Base-by-base conservation (phyloP, 1,140 invertebrate species). In the Drosophila tristis region DNA sequence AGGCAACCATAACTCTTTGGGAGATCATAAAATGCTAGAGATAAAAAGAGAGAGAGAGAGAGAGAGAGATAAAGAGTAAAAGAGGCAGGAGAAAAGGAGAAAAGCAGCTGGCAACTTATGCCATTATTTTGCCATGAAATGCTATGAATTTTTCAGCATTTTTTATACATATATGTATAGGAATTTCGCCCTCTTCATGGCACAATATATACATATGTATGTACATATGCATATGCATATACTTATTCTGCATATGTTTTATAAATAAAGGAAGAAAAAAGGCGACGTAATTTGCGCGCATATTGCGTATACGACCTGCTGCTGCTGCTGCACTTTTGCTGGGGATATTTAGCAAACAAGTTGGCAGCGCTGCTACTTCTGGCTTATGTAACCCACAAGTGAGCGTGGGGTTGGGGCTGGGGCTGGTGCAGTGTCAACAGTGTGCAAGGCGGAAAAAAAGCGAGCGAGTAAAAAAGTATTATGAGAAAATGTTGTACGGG, bases 271-370 rank as follows among this genome's bases (percentile, higher is more conserved):
- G 5, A 39, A 57, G 16, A 68, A 78, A 87, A 59, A 49, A 66
- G 82, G 78, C 75, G 82, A 87, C 70, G 84, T 87, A 86, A 86
- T 82, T 85, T 87, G 79, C 81, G 79, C 81, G 73, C 82, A 85
- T 85, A 87, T 81, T 85, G 81, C 81, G 82, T 87, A 81, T 87
- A 67, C 82, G 82, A 35, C 35, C 26, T 13, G 35, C 4, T 39
- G 11, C 2, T 29, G 16, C 16, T 16, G 11, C 50, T 87, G 81
- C 81, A 80, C 67, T 76, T 75, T 59, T 39, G 35, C 35, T 39
- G 35, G 35, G 35, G 72, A 63, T 75, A 74, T 74, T 74, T 75
- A 75, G 72, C 71, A 61, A 65, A 73, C 72, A 72, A 80, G 63
- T 76, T 80, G 74, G 57, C 78, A 73, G 78, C 54, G 31, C 56